Conservation (phyloP, 1,140 invertebrate species). For the Lutraria rhynchaena region DNA sequence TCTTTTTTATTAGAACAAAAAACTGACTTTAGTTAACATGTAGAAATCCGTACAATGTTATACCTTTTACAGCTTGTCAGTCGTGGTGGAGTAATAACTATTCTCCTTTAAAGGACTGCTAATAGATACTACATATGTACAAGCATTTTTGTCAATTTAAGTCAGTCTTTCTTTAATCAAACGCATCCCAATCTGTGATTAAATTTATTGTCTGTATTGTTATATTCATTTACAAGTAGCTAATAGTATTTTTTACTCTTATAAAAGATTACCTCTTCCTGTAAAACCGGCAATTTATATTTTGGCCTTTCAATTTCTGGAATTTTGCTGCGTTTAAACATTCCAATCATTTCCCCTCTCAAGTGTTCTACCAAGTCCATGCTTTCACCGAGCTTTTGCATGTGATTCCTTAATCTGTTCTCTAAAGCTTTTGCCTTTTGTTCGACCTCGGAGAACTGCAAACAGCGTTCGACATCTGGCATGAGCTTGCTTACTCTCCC, state of each 20-base stretch:
- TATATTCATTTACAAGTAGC: background rate
- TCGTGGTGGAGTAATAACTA: no score
- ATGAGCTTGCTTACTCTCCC: no score
- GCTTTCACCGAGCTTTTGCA: background rate
- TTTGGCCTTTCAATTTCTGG: background rate
- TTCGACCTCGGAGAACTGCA: background rate
- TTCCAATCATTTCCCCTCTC: constrained; percentile 1
- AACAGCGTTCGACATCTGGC: no score
- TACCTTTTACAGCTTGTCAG: no score
- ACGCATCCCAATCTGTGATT: background rate
- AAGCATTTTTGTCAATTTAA: constrained; percentile 1
- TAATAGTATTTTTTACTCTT: background rate
- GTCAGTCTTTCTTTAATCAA: background rate
- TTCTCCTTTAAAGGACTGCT: no score
- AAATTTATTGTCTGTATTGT: background rate
- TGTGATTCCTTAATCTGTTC: background rate
- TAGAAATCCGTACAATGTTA: no score
- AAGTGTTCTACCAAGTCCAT: background rate
- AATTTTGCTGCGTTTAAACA: constrained; percentile 6
- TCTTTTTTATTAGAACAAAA: no score
- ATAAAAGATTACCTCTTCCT: background rate
- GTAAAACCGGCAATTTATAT: background rate
- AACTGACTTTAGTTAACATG: no score
- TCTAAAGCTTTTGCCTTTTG: background rate
- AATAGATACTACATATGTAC: no score